Evolutionary conservation across 2,113 vertebrate species (phyloP).

Genomic region (Leucopsar rothschildi): DNA sequence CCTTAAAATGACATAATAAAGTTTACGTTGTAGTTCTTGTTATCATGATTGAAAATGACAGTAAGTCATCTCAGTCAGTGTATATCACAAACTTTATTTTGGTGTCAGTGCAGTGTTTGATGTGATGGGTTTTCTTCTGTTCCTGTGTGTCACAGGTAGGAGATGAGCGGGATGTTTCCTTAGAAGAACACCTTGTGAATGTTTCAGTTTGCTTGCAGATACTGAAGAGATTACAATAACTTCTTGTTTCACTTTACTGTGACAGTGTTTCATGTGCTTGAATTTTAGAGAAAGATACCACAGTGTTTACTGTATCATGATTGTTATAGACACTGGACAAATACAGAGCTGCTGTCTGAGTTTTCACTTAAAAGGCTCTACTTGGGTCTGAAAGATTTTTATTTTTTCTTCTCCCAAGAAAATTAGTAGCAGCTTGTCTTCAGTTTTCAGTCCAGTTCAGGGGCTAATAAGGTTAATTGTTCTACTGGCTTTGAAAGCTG

Average conservation of each 20-base stretch:
- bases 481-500: neutral
- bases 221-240: neutral
- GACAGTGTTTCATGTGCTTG: neutral
- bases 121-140: neutral
- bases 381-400: neutral
- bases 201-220: neutral
- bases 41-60: neutral
- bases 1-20: neutral
- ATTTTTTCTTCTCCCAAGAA: neutral
- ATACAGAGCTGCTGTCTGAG: neutral
- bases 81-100: neutral
- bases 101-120: neutral
- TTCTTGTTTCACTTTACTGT: neutral
- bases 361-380: neutral
- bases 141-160: neutral
- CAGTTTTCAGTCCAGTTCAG: neutral
- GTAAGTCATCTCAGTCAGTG: neutral
- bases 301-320: neutral
- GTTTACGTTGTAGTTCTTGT: neutral
- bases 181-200: neutral
- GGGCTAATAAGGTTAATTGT: constrained; percentile 30
- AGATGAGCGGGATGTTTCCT: neutral
- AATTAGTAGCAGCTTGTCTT: neutral
- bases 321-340: neutral
- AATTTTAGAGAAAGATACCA: neutral